Base-by-base conservation (phyloP, 2,797 vertebrate species). In the Gambusia yucatana region DNA sequence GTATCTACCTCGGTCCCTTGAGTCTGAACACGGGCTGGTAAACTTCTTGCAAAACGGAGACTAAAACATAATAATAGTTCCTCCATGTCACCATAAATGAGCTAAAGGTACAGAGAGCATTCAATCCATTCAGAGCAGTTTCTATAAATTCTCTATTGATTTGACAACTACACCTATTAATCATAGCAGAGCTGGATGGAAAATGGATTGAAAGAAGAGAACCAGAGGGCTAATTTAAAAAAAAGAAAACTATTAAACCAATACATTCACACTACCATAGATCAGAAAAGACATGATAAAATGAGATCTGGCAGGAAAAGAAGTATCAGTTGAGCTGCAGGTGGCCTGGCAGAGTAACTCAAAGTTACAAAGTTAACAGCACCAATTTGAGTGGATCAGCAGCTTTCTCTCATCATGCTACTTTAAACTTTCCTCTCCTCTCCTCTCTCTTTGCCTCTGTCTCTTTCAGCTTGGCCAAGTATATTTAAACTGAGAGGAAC, bases 111-210 rank as follows among this genome's bases (percentile, higher is more conserved):
- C 52, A 74, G 48, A 84, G 76, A 84, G 84, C 75, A 85, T 90
- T 84, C 90, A 91, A 93, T 86, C 86, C 91, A 87, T 94, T 92
- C 86, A 86, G 72, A 73, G 76, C 83, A 79, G 87, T 89, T 94
- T 92, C 82, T 92, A 88, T 90, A 92, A 93, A 94, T 89, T 90
- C 86, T 90, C 81, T 92, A 94, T 92, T 91, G 92, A 94, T 94
- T 91, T 89, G 77, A 81, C 79, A 78, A 84, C 85, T 74, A 80
- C 72, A 67, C 52, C 84, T 88, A 94, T 94, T 92, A 91, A 92
- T 94, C 93, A 93, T 82, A 84, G 76, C 75, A 43, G 79, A 82
- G 78, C 80, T 86, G 74, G 36, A 80, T 30, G 67, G 39, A 55
- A 50, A 47, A 77, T 43, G 77, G 72, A 41, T 78, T 44, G 78